Conservation (phyloP, 2,888 invertebrate genomes). For the Chrysolina americana region DNA sequence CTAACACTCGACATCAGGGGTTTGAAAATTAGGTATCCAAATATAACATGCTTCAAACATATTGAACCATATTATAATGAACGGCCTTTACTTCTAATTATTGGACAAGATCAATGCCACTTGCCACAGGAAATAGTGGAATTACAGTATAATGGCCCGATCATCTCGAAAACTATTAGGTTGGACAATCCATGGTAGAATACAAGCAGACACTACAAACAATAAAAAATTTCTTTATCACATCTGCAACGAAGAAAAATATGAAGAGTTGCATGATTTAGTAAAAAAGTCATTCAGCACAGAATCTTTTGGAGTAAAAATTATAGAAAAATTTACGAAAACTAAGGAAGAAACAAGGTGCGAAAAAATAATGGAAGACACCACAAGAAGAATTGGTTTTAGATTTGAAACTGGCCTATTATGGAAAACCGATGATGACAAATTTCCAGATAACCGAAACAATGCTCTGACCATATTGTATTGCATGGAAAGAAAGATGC, state of each 20-base stretch:
- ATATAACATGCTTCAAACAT: too few species aligned
- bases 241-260: too few species aligned
- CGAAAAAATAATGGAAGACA: conserved; percentile 13
- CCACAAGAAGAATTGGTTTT: neutral
- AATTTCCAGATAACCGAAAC: conserved; percentile 1
- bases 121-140: neutral
- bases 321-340: neutral
- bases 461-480: neutral
- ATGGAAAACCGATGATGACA: neutral
- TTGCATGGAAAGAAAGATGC: conserved; percentile 25
- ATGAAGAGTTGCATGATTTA: conserved; percentile 18
- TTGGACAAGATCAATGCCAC: conserved; percentile 13
- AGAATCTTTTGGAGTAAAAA: conserved; percentile 3
- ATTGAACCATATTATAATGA: conserved; percentile 10
- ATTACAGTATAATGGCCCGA: conserved; percentile 16
- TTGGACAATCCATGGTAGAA: neutral
- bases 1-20: conserved; percentile 8
- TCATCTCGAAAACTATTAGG: conserved; percentile 6
- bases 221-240: too few species aligned
- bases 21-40: too few species aligned
- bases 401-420: neutral
- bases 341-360: conserved; percentile 1
- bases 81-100: conserved; percentile 2
- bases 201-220: neutral
- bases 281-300: conserved; percentile 5